Percentiles rank a stretch among this genome's conserved stretches.
phyloP scores from a whole-genome alignment of 2,113 vertebrate genomes.

The Melanocharis versteri region DNA sequence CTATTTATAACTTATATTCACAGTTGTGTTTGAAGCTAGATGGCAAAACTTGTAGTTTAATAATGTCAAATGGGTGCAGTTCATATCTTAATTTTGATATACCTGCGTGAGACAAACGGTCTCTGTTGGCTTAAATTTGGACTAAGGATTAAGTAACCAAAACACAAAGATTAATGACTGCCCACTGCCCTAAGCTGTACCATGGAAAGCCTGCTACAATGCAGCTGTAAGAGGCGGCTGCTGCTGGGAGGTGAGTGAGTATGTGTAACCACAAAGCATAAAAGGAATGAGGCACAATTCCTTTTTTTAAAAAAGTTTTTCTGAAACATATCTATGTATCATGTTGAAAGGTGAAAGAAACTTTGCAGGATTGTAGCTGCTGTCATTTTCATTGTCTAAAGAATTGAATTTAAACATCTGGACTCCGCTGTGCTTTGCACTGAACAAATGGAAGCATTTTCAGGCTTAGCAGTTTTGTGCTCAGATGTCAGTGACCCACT shows the following conservation, averaged over 20 bases:
- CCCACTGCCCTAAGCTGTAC: not conserved
- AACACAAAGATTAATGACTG: not conserved
- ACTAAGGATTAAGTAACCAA: not conserved
- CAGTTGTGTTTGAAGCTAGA: not conserved
- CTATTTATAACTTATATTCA: not conserved
- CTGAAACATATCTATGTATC: not conserved
- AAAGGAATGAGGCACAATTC: not conserved
- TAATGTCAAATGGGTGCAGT: not conserved
- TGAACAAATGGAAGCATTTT: not conserved
- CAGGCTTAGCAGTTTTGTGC: not conserved
- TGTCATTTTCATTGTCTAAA: not conserved
- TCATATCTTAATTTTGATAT: not conserved
- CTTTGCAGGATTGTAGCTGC: not conserved
- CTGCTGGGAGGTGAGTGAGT: not conserved
- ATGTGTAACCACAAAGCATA: not conserved
- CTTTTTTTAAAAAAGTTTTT: not conserved
- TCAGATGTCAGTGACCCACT: constrained; percentile 14
- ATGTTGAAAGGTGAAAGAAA: not conserved
- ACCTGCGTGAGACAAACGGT: not conserved
- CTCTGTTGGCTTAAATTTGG: not conserved
- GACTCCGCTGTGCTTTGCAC: not conserved
- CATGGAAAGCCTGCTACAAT: not conserved
- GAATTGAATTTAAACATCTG: not conserved
- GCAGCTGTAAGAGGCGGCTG: not conserved
- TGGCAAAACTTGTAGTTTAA: not conserved